These are phyloP conservation scores for Meiosimyza decipiens DNA, from an alignment of 2,888 invertebrate species.

Conservation along the genomic window DNA sequence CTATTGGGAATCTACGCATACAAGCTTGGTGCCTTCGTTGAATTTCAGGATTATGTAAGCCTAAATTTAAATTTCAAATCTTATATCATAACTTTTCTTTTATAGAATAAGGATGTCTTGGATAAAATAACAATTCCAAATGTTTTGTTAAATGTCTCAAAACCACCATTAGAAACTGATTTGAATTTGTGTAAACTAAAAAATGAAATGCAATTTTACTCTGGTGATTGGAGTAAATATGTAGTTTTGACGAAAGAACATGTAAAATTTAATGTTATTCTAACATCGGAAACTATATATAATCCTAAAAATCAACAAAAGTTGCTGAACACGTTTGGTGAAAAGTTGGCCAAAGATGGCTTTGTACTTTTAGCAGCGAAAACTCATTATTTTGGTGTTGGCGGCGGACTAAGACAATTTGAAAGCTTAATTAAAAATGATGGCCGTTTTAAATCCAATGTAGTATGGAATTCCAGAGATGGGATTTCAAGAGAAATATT, in stretches of 20 bases:
- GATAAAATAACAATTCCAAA: slow-evolving; percentile 85
- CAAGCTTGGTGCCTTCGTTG: slow-evolving; percentile 75
- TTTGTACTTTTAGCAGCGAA: slow-evolving; percentile 85
- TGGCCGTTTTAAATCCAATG: slow-evolving; percentile 69
- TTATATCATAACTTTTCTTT: slow-evolving; percentile 48
- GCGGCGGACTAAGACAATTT: slow-evolving; percentile 86
- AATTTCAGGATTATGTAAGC: slow-evolving; percentile 96
- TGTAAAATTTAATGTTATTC: slow-evolving; percentile 81
- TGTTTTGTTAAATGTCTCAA: slow-evolving; percentile 73
- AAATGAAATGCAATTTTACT: slow-evolving; percentile 69
- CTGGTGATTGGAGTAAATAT: slow-evolving; percentile 82
- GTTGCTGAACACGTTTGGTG: slow-evolving; percentile 76
- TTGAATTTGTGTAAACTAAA: slow-evolving; percentile 24
- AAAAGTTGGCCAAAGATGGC: slow-evolving; percentile 72
- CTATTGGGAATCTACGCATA: slow-evolving; percentile 85
- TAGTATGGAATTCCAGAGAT: slow-evolving; percentile 74
- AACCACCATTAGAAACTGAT: slow-evolving; percentile 25
- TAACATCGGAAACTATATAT: slow-evolving; percentile 95
- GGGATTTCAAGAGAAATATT: slow-evolving; percentile 63
- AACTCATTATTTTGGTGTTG: slow-evolving; percentile 94
- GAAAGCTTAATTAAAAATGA: slow-evolving; percentile 72
- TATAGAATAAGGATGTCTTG: slow-evolving; percentile 87
- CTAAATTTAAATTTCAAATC: slow-evolving; percentile 16
- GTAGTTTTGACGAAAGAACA: slow-evolving; percentile 62
- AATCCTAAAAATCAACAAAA: slow-evolving; percentile 83